Evolutionary conservation across 1,140 invertebrate species (phyloP).

Genomic region (Dryas iulia): DNA sequence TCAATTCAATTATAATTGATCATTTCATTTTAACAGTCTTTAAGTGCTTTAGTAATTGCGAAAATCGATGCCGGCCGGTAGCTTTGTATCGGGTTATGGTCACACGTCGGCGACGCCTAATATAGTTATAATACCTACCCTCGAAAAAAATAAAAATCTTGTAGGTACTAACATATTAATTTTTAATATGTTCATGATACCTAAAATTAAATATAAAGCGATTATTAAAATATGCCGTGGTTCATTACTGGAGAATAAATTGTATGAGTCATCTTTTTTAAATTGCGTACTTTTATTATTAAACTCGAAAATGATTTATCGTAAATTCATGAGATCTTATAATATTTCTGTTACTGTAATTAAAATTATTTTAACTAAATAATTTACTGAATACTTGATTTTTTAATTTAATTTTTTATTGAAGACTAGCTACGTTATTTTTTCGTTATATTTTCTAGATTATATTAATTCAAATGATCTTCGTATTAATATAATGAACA

Average conservation of each 20-base stretch:
- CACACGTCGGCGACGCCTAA: conserved; percentile 39
- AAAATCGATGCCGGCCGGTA: conserved; percentile 48
- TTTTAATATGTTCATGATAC: background rate
- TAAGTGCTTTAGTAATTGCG: background rate
- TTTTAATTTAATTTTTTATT: no score
- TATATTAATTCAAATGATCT: no score
- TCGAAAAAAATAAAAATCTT: no score
- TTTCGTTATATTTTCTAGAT: no score
- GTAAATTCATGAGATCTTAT: no score
- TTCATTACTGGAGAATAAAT: background rate
- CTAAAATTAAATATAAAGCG: background rate
- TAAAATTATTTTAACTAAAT: no score
- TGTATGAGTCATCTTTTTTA: background rate
- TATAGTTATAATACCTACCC: conserved; percentile 6
- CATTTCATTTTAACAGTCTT: background rate
- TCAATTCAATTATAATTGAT: background rate
- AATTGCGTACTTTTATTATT: background rate
- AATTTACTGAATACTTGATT: no score
- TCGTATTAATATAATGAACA: no score
- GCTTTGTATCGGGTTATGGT: conserved; percentile 26
- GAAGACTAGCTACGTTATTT: no score
- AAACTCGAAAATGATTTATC: no score
- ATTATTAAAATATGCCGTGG: background rate
- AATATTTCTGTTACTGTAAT: no score
- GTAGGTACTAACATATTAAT: background rate